Percentiles rank a stretch among this genome's conserved stretches.
phyloP scores from a whole-genome alignment of 2,888 invertebrate genomes.

The Xylophagus ater region DNA sequence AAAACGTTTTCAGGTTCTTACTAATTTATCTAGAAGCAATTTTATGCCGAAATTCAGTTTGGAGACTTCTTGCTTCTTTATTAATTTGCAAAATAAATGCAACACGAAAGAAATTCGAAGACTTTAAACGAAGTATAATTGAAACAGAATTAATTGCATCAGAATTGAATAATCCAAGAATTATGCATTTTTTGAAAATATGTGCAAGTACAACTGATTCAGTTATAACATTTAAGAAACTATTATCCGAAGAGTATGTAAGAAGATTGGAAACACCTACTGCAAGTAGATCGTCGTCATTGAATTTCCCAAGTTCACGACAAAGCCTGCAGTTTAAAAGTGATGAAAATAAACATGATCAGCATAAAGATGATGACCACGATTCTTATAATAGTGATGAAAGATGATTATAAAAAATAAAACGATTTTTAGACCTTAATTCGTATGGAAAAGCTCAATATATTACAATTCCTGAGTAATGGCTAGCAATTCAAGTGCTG shows the following conservation, averaged over 20 bases:
- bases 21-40: constrained; percentile 10
- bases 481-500: no score
- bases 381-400: no score
- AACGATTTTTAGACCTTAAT: no score
- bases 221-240: constrained; percentile 6
- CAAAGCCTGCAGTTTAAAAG: no score
- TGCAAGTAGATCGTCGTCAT: no score
- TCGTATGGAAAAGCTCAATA: no score
- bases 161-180: constrained; percentile 8
- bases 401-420: no score
- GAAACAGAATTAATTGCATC: constrained; percentile 2
- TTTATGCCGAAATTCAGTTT: constrained; percentile 10
- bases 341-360: no score
- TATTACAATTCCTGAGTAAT: no score
- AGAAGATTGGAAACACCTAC: constrained; percentile 1
- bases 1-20: neutral
- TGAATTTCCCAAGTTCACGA: no score
- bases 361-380: no score
- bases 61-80: constrained; percentile 11
- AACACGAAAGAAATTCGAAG: constrained; percentile 7
- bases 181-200: constrained; percentile 8
- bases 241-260: constrained; percentile 6
- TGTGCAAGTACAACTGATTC: constrained; percentile 7
- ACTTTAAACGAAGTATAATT: constrained; percentile 4
- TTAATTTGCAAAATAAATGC: constrained; percentile 7